phyloP scores from a whole-genome alignment of 2,888 invertebrate genomes.

The Caenorhabditis afra region DNA sequence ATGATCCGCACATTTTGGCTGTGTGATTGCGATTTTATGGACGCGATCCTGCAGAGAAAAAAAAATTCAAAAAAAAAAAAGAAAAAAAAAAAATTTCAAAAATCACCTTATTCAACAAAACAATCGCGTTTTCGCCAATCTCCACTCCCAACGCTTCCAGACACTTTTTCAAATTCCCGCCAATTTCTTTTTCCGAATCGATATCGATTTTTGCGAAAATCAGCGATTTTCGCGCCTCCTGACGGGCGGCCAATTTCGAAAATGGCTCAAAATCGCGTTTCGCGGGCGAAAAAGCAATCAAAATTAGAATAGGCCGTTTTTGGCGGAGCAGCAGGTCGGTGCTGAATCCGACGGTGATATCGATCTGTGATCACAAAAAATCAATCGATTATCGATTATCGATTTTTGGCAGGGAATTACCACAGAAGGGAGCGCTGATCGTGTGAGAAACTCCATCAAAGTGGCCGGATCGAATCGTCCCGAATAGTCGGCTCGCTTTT shows the following conservation, averaged over 20 bases:
- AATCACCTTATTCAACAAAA: conserved; percentile 36
- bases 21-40: conserved; percentile 14
- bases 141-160: conserved; percentile 35
- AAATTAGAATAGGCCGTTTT: conserved; percentile 61
- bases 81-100: no score
- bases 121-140: conserved; percentile 14
- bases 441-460: conserved; percentile 69
- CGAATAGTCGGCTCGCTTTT: conserved; percentile 67
- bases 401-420: conserved; percentile 52
- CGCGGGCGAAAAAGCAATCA: conserved; percentile 30
- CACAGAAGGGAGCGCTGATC: conserved; percentile 69
- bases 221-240: conserved; percentile 58
- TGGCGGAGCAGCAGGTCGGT: conserved; percentile 71
- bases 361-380: no score
- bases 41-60: conserved; percentile 40
- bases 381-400: not conserved
- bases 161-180: conserved; percentile 25
- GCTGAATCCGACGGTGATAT: conserved; percentile 74
- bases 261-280: conserved; percentile 43
- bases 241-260: conserved; percentile 56
- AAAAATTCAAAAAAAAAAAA: not conserved
- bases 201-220: conserved; percentile 54
- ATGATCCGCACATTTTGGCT: conserved; percentile 54
- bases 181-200: not conserved
- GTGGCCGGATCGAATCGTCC: conserved; percentile 73